These are phyloP conservation scores for Solenopsis invicta DNA, from an alignment of 1,140 invertebrate species.

Conservation along the genomic window DNA sequence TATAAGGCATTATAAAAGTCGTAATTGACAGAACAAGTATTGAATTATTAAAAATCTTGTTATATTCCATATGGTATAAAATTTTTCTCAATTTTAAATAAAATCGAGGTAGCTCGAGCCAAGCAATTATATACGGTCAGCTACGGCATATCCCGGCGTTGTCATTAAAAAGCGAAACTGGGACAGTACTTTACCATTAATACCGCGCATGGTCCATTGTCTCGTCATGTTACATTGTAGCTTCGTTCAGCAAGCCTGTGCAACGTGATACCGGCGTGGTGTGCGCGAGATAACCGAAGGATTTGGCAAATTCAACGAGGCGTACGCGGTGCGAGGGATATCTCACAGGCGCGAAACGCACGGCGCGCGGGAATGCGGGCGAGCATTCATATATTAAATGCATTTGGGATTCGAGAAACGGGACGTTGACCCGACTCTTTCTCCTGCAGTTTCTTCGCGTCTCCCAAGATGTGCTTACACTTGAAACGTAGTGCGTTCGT, in stretches of 20 bases:
- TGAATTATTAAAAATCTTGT: background rate
- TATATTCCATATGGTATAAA: background rate
- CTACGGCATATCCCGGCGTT: background rate
- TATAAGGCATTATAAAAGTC: no score
- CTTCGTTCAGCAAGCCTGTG: background rate
- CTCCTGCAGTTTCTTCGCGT: slow-evolving; percentile 26
- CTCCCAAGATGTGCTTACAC: slow-evolving; percentile 31
- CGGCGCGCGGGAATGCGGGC: background rate
- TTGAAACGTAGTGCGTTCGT: slow-evolving; percentile 6
- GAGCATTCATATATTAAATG: slow-evolving; percentile 63
- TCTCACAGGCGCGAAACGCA: slow-evolving; percentile 16
- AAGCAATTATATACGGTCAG: background rate
- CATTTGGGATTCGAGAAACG: slow-evolving; percentile 67
- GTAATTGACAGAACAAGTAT: no score
- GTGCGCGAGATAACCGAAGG: slow-evolving; percentile 39
- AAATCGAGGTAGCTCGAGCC: background rate
- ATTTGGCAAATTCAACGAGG: slow-evolving; percentile 46
- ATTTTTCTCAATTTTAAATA: slow-evolving; percentile 2
- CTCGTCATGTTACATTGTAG: background rate
- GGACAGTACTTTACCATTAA: background rate
- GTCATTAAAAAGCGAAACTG: background rate
- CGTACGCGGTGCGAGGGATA: slow-evolving; percentile 16
- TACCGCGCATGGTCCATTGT: background rate
- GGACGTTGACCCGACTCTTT: slow-evolving; percentile 67
- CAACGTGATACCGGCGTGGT: background rate